phyloP scores from a whole-genome alignment of 2,113 vertebrate species.

The Paradoxurus hermaphroditus region DNA sequence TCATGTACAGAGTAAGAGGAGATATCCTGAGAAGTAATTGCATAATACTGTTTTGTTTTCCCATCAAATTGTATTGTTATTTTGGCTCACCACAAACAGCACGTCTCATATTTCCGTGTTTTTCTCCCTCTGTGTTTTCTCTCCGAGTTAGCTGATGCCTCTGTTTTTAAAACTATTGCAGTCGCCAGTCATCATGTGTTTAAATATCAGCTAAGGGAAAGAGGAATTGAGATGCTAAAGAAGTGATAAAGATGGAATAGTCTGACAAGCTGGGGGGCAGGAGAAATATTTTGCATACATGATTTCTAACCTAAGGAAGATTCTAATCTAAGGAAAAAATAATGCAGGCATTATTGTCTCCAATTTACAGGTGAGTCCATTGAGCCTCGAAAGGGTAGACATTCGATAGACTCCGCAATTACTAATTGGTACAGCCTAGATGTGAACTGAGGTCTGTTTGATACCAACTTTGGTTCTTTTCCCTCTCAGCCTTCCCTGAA shows the following conservation, averaged over 20 bases:
- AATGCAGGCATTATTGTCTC: background rate
- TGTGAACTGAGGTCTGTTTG: background rate
- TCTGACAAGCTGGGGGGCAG: background rate
- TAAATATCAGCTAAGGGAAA: background rate
- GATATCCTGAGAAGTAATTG: background rate
- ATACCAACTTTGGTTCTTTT: background rate
- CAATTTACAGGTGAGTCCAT: background rate
- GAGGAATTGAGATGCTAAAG: background rate
- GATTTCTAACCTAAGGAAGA: background rate
- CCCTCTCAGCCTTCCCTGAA: background rate
- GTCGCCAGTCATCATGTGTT: background rate
- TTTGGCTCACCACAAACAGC: background rate
- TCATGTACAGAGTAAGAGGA: background rate
- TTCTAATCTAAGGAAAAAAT: background rate
- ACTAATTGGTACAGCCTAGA: background rate
- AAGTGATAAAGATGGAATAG: background rate
- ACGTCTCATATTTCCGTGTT: background rate
- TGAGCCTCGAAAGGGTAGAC: background rate
- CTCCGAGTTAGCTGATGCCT: background rate
- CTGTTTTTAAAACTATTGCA: background rate
- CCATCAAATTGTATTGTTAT: background rate
- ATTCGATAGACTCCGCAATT: background rate
- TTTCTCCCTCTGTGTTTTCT: constrained; percentile 1
- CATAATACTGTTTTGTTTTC: background rate
- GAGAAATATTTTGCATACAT: background rate